These are phyloP conservation scores for Listronotus bonariensis DNA, from an alignment of 1,140 invertebrate genomes.

Conservation along the genomic window DNA sequence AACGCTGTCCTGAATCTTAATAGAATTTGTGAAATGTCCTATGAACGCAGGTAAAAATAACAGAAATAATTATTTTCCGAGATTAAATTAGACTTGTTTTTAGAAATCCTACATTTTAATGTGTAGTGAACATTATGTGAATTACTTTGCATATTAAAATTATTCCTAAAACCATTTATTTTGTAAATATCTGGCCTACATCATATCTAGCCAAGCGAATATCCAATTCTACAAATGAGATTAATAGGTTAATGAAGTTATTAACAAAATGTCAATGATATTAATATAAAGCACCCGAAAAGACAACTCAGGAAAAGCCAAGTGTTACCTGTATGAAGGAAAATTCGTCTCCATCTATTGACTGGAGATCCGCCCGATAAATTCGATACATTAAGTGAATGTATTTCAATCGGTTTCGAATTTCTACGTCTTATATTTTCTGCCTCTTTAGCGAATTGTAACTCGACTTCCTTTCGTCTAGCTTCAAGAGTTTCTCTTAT, in stretches of 20 bases:
- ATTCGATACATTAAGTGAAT: constrained; percentile 44
- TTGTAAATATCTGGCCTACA: too few species aligned
- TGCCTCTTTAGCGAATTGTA: constrained; percentile 53
- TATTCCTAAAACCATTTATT: too few species aligned
- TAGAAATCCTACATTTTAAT: too few species aligned
- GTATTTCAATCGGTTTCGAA: constrained; percentile 57
- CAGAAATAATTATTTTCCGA: too few species aligned
- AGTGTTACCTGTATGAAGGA: constrained; percentile 53
- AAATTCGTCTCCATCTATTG: constrained; percentile 51
- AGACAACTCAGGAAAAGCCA: constrained; percentile 37
- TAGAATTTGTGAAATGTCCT: too few species aligned
- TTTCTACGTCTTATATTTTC: constrained; percentile 56
- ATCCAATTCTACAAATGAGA: constrained; percentile 16
- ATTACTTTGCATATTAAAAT: too few species aligned
- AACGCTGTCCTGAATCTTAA: too few species aligned
- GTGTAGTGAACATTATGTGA: too few species aligned
- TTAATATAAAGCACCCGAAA: constrained; percentile 38
- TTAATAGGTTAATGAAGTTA: constrained; percentile 17
- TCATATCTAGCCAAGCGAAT: not conserved
- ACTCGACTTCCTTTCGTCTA: constrained; percentile 58
- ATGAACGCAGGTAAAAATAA: too few species aligned
- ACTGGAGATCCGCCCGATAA: constrained; percentile 40
- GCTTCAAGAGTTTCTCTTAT: constrained; percentile 56
- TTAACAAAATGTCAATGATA: constrained; percentile 9
- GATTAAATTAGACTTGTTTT: too few species aligned